phyloP scores from a whole-genome alignment of 2,113 vertebrate species.

The Reinhardtius hippoglossoides region DNA sequence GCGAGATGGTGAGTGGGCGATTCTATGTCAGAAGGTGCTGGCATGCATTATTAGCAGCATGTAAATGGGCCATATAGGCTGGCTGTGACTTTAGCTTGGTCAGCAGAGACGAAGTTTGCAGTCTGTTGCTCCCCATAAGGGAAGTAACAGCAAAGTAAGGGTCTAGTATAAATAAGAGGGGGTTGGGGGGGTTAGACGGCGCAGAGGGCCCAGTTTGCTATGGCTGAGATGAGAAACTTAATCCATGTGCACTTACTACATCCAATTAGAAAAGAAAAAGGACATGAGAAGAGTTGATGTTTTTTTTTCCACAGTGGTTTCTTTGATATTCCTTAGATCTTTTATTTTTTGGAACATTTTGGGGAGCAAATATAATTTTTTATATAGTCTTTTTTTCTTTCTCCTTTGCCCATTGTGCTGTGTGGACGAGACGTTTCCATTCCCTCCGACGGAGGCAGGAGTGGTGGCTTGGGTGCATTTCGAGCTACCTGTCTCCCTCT shows the following conservation, averaged over 20 bases:
- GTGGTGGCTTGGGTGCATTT: conserved; percentile 73
- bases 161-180: conserved; percentile 72
- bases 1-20: conserved; percentile 23
- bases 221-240: conserved; percentile 67
- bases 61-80: conserved; percentile 44
- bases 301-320: conserved; percentile 73
- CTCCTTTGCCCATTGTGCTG: conserved; percentile 69
- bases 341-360: neutral
- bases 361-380: conserved; percentile 53
- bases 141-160: conserved; percentile 75
- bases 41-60: conserved; percentile 59
- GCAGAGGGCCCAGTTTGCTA: conserved; percentile 65
- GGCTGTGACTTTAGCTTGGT: conserved; percentile 42
- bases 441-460: conserved; percentile 69
- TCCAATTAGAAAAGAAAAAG: conserved; percentile 70
- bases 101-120: conserved; percentile 52
- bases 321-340: conserved; percentile 72
- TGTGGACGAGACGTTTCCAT: conserved; percentile 64
- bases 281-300: conserved; percentile 54
- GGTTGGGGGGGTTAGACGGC: conserved; percentile 67
- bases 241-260: conserved; percentile 66
- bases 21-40: conserved; percentile 7
- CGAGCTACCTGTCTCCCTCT: conserved; percentile 80
- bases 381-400: conserved; percentile 56
- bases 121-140: conserved; percentile 69